Base-by-base conservation (phyloP, 2,888 invertebrate species). In the Pyrgus malvae region DNA sequence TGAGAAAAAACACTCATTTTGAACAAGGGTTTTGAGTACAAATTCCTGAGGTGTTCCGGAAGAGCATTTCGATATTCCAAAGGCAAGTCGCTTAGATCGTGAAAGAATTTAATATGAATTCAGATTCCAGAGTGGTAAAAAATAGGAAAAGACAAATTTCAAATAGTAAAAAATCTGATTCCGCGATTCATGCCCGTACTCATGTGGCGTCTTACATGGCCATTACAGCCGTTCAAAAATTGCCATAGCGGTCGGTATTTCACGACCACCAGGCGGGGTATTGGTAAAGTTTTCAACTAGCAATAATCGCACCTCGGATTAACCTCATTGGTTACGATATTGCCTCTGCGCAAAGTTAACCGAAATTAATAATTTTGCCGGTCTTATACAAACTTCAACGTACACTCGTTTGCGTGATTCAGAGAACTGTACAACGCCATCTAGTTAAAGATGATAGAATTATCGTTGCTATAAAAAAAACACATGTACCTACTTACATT, bases 281-380 rank as follows among this genome's bases (percentile, higher is more conserved):
- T 86, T 85, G 85, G 84, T 83, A 95, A 95, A 96, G 95, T 95
- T 95, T 95, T 95, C 95, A 96, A 95, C 94, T 94, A 94, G 94
- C 94, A 95, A 95, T 95, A 95, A 95, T 94, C 94, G 93, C 95
- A 94, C 93, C 94, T 95, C 95, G n/a, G n/a, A 94, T 93, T 90
- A 92, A 94, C 95, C 94, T 96, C 95, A 95, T 95, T 92, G 95
- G 95, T 95, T 96, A 96, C 94, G 94, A 94, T 94, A 95, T 93
- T 93, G 95, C 95, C 95, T 92, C 95, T 96, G 96, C 95, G 95
- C 95, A 95, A 95, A 95, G 95, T 93, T 95, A 74, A 90, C 2
- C n/a, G 94, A 95, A 95, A 95, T 95, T 95, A 35, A 4, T 9
- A 44, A 12, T 41, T n/a, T 16, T 0, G 7, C 33, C 25, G 17